Percentiles rank a stretch among this genome's conserved stretches.
Evolutionary conservation across 2,113 vertebrate genomes (phyloP).

Genomic region (Coptodon bakossiorum): DNA sequence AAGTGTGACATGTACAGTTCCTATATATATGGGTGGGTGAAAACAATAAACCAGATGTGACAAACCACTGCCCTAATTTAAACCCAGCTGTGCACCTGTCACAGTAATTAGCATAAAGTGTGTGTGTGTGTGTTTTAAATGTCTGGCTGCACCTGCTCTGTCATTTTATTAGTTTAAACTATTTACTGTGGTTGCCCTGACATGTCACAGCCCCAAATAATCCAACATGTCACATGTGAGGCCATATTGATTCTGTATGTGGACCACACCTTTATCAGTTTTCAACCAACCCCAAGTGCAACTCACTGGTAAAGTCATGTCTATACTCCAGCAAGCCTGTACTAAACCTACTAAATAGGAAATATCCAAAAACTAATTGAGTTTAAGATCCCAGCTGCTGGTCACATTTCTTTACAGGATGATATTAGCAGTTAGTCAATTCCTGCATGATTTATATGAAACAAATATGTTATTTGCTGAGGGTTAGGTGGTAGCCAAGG

Average conservation of each 20-base stretch:
- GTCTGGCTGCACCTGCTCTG: neutral
- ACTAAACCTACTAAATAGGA: neutral
- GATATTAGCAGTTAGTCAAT: neutral
- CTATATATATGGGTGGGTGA: neutral
- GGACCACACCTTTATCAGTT: conserved; percentile 16
- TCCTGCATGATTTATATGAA: neutral
- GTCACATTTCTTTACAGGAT: neutral
- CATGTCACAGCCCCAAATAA: neutral
- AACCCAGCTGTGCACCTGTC: neutral
- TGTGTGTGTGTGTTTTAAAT: neutral
- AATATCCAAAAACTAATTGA: neutral
- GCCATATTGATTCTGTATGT: neutral
- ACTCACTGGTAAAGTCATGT: conserved; percentile 1
- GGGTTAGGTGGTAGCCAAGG: neutral
- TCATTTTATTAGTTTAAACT: neutral
- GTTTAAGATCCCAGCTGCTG: neutral
- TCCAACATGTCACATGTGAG: neutral
- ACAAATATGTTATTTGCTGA: neutral
- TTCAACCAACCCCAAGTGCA: neutral
- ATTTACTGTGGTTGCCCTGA: neutral
- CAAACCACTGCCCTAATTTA: neutral
- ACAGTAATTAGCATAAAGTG: neutral
- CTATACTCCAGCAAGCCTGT: neutral
- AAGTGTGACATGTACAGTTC: neutral
- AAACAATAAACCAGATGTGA: neutral